Percentiles rank a stretch among this genome's conserved stretches.
Conservation (phyloP, 35 echinoderm and acorn worm genomes). For the Amphiura filiformis region DNA sequence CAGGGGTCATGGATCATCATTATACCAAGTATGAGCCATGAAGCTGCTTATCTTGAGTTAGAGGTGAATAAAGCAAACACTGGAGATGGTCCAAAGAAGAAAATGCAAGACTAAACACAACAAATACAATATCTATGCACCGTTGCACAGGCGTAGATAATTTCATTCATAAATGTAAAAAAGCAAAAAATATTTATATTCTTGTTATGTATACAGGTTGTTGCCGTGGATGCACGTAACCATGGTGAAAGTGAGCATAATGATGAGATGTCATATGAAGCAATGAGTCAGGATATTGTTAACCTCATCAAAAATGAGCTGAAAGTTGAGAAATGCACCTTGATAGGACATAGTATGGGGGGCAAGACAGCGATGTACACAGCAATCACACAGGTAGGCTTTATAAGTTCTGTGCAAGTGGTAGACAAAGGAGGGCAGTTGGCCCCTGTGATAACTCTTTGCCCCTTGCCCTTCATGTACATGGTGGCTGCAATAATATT, state of each 20-base stretch:
- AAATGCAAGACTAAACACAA: too few species aligned
- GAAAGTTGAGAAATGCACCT: constrained; percentile 38
- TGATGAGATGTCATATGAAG: constrained; percentile 59
- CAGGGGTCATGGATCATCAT: too few species aligned
- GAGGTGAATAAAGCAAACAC: too few species aligned
- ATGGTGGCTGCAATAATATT: background rate
- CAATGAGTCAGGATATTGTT: constrained; percentile 67
- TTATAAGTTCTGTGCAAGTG: background rate
- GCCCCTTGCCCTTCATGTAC: background rate
- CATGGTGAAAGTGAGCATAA: constrained; percentile 85
- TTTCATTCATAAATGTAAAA: too few species aligned
- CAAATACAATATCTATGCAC: too few species aligned
- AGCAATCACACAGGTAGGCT: constrained; percentile 72
- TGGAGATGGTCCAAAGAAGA: too few species aligned
- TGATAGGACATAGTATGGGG: constrained; percentile 92
- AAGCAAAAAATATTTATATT: too few species aligned
- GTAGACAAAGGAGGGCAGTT: background rate
- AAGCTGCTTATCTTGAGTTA: too few species aligned
- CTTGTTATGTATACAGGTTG: constrained; percentile 54
- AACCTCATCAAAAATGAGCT: constrained; percentile 59
- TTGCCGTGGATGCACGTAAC: constrained; percentile 90
- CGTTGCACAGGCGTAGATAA: too few species aligned
- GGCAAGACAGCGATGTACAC: constrained; percentile 75
- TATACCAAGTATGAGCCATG: too few species aligned
- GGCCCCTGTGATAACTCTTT: background rate